Evolutionary conservation across 2,797 vertebrate species (phyloP).

Genomic region (Helarctos malayanus): DNA sequence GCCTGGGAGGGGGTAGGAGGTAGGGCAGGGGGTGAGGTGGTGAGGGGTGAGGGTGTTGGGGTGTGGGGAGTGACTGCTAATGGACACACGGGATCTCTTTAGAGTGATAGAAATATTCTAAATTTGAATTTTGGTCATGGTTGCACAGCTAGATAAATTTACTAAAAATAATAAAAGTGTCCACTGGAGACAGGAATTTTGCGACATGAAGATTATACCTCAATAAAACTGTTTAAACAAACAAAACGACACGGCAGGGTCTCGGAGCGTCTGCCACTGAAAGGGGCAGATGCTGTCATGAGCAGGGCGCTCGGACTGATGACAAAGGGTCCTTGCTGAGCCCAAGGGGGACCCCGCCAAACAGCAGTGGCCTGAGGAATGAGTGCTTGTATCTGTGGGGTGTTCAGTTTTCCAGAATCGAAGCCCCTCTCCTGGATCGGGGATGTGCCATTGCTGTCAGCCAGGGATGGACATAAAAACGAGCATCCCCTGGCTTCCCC

Average conservation of each 20-base stretch:
- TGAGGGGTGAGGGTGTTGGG: background rate
- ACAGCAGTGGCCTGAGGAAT: background rate
- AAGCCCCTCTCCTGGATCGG: background rate
- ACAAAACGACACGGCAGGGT: background rate
- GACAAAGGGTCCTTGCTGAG: background rate
- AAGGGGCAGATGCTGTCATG: background rate
- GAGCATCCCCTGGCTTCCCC: background rate
- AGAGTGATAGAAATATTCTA: background rate
- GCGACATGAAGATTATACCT: background rate
- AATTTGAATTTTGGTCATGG: background rate
- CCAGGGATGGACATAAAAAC: background rate
- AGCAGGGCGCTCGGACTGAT: background rate
- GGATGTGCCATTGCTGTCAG: background rate
- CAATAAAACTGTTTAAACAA: background rate
- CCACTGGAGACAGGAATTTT: background rate
- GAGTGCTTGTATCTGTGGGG: background rate
- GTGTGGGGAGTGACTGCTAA: background rate
- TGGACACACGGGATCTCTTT: background rate
- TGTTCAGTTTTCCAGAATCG: background rate
- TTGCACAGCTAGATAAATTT: background rate
- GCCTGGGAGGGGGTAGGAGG: background rate
- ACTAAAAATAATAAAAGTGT: background rate
- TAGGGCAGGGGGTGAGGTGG: accelerated
- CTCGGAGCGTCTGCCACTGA: background rate
- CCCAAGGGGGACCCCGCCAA: background rate